Percentiles rank a stretch among this genome's conserved stretches.
These are phyloP conservation scores for Halcyon chelicuti DNA, from an alignment of 2,797 vertebrate species.

Conservation along the genomic window DNA sequence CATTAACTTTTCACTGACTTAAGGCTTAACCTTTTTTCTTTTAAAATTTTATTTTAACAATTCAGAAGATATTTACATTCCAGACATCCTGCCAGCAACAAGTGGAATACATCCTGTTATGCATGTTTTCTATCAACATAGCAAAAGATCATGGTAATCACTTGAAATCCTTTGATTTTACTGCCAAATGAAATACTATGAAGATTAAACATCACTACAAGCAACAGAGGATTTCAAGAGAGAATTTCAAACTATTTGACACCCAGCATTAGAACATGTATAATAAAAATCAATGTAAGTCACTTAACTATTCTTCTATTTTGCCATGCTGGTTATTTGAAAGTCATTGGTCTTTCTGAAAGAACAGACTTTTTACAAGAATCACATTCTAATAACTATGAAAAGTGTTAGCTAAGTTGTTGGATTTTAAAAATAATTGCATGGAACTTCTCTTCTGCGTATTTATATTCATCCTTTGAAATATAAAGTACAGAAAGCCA, in stretches of 20 bases:
- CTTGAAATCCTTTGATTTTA: conserved; percentile 5
- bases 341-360: neutral
- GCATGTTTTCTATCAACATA: neutral
- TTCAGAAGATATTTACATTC: neutral
- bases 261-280: neutral
- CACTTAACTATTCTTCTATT: neutral
- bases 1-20: neutral
- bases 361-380: neutral
- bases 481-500: neutral
- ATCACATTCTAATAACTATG: too few species aligned
- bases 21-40: neutral
- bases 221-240: neutral
- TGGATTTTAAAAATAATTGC: neutral
- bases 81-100: neutral
- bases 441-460: neutral
- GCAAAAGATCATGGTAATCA: neutral
- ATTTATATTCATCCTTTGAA: neutral
- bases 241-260: neutral
- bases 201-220: neutral
- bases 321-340: neutral
- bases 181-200: neutral
- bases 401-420: neutral
- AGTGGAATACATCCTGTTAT: neutral
- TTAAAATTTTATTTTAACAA: neutral
- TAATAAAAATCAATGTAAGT: neutral